phyloP scores from a whole-genome alignment of 1,140 invertebrate genomes.

The Fopius arisanus region DNA sequence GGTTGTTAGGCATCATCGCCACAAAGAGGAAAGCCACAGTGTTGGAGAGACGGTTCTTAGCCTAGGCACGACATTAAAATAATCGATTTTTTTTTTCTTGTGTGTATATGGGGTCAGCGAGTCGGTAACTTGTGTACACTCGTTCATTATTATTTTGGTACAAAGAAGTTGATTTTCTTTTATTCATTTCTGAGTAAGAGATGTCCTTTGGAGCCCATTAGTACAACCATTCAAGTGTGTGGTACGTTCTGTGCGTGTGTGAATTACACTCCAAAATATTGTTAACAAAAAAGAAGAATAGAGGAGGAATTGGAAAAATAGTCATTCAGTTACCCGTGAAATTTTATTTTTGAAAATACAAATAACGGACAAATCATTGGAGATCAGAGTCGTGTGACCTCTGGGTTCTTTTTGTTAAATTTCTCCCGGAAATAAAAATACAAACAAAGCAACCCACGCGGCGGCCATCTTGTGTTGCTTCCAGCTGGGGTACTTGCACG shows the following conservation, averaged over 20 bases:
- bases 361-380: neutral
- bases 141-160: neutral
- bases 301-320: neutral
- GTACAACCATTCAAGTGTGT: neutral
- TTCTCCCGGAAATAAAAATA: neutral
- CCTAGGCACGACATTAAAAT: neutral
- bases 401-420: constrained; percentile 1
- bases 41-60: neutral
- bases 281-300: neutral
- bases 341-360: constrained; percentile 39
- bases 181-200: neutral
- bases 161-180: neutral
- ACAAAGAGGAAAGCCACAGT: constrained; percentile 3
- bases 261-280: neutral
- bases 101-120: neutral
- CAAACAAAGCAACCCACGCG: constrained; percentile 17
- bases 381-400: neutral
- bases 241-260: neutral
- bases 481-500: constrained; percentile 12
- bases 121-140: neutral
- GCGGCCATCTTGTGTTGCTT: constrained; percentile 16
- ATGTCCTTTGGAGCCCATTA: neutral
- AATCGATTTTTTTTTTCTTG: neutral
- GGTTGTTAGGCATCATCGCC: neutral
- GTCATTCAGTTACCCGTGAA: neutral